Base-by-base conservation (phyloP, 2,888 invertebrate species). In the Caenorhabditis afra region DNA sequence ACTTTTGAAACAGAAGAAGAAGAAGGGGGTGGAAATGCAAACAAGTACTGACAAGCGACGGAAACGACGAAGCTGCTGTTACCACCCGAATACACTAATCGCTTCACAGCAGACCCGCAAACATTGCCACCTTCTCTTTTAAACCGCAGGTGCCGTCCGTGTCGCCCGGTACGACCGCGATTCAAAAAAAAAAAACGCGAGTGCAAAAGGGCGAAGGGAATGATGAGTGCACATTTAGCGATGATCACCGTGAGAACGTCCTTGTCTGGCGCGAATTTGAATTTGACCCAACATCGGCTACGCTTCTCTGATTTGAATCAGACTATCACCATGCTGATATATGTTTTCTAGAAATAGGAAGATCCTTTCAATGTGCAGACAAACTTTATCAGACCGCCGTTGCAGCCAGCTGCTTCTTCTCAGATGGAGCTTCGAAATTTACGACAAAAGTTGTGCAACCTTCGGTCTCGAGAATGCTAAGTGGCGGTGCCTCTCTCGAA, bases 51-150 rank as follows among this genome's bases (percentile, higher is more conserved):
- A 50, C 58, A 68, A 59, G 52, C 52, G 20, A 37, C 2, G 11
- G 11, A 11, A 23, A 52, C n/a, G 37, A 37, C 52, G 47, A 20
- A 14, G 23, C 44, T 39, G 29, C 23, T 57, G 49, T 49, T 66
- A 66, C 57, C 49, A 22, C 50, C 61, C 55, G 53, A 61, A 62
- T 62, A 70, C 57, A 64, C 71, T 71, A 64, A 71, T 71, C 71
- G 62, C 64, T 49, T 71, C 62, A 61, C 70, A 55, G 52, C 61
- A 37, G 53, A 16, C 44, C 22, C 11, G 61, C 70, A 70, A 70
- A 70, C 61, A 71, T 55, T 62, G 47, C 55, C 62, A 49, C 55
- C 55, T 55, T 18, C 29, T 3, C 29, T 29, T 29, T 29, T 29
- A 29, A 29, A 52, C 20, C 22, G 14, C 18, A 12, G 53, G 39